phyloP scores from a whole-genome alignment of 2,113 vertebrate species.

The Syrmaticus mikado region DNA sequence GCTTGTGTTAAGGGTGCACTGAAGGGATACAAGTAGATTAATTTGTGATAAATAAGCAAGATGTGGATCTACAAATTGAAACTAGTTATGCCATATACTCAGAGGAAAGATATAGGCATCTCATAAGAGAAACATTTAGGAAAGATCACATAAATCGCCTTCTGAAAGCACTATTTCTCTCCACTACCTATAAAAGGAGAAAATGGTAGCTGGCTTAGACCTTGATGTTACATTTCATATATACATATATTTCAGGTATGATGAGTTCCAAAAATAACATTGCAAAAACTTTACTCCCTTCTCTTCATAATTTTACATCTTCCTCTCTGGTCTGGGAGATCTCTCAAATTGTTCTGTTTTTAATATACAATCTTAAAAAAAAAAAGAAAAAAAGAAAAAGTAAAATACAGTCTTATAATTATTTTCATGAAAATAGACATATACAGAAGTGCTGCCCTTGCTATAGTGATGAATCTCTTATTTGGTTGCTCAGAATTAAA shows the following conservation, averaged over 20 bases:
- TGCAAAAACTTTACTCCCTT: neutral
- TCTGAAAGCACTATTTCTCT: neutral
- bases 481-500: neutral
- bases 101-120: neutral
- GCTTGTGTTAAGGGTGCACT: neutral
- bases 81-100: neutral
- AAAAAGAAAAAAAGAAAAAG: too few species aligned
- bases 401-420: neutral
- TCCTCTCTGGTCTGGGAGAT: neutral
- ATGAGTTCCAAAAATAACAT: neutral
- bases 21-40: neutral
- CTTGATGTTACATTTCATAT: neutral
- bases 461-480: neutral
- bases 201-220: neutral
- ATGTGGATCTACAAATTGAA: neutral
- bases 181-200: neutral
- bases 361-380: neutral
- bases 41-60: neutral
- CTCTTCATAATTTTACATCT: neutral
- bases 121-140: neutral
- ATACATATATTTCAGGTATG: neutral
- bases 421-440: neutral
- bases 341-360: neutral
- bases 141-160: neutral
- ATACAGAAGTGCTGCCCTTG: neutral